phyloP scores from a whole-genome alignment of 2,797 vertebrate genomes.

The Paedocypris micromegethes region DNA sequence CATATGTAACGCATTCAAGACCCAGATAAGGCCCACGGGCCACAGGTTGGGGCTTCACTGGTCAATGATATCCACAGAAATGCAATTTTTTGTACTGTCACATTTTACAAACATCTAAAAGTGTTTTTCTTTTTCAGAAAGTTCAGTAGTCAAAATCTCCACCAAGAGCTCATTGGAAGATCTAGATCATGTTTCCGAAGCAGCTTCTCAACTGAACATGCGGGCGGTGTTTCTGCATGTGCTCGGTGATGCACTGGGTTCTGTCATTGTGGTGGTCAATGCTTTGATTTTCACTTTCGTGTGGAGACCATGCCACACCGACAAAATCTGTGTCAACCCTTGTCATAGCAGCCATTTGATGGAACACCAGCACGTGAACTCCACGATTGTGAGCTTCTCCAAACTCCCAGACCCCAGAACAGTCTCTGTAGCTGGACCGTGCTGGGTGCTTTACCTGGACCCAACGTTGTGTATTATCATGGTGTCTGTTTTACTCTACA shows the following conservation, averaged over 20 bases:
- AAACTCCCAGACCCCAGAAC: slow-evolving; percentile 33
- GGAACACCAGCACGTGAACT: slow-evolving; percentile 56
- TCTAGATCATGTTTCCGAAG: slow-evolving; percentile 53
- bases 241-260: slow-evolving; percentile 81
- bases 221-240: slow-evolving; percentile 83
- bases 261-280: slow-evolving; percentile 82
- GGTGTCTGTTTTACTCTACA: slow-evolving; percentile 81
- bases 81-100: slow-evolving; percentile 19
- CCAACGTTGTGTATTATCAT: slow-evolving; percentile 78
- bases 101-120: slow-evolving; percentile 9
- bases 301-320: slow-evolving; percentile 71
- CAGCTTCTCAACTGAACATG: slow-evolving; percentile 78
- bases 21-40: no score
- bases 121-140: slow-evolving; percentile 49
- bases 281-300: slow-evolving; percentile 76
- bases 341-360: slow-evolving; percentile 68
- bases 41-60: no score
- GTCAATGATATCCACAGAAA: no score
- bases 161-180: slow-evolving; percentile 63
- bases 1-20: no score
- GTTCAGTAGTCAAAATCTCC: slow-evolving; percentile 67
- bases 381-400: slow-evolving; percentile 50
- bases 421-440: slow-evolving; percentile 60
- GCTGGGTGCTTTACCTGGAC: slow-evolving; percentile 83
- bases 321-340: slow-evolving; percentile 68